Conservation (phyloP, 2,888 invertebrate species). For the Carpatolechia fugitivella region DNA sequence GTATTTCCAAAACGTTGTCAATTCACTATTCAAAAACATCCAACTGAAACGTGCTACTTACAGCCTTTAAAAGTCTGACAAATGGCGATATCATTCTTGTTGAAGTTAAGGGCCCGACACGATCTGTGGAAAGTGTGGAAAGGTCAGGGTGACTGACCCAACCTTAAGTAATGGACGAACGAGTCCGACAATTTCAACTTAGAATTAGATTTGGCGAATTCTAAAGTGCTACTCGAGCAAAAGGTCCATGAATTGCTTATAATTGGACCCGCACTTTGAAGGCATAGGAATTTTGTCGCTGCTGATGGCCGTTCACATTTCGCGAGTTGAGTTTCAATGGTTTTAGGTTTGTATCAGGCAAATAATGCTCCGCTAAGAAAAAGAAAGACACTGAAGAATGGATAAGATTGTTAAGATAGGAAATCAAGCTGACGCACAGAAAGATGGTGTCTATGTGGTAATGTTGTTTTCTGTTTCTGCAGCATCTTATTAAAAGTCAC, state of each 20-base stretch:
- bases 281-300: background rate
- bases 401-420: too few species aligned
- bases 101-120: background rate
- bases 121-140: background rate
- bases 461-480: too few species aligned
- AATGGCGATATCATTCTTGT: conserved; percentile 1
- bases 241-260: conserved; percentile 2
- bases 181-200: conserved; percentile 1
- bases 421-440: too few species aligned
- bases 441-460: too few species aligned
- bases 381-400: too few species aligned
- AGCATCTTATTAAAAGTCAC: too few species aligned
- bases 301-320: background rate
- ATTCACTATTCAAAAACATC: background rate
- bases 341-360: background rate
- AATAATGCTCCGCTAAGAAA: background rate
- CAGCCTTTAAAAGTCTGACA: background rate
- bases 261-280: background rate
- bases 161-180: background rate
- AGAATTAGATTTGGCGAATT: conserved; percentile 5
- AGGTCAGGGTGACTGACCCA: conserved; percentile 2
- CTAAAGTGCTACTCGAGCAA: background rate
- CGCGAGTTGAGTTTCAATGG: background rate
- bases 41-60: background rate
- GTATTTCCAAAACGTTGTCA: background rate